Evolutionary conservation across 2,888 invertebrate genomes (phyloP).

Genomic region (Leptogaster cylindrica): DNA sequence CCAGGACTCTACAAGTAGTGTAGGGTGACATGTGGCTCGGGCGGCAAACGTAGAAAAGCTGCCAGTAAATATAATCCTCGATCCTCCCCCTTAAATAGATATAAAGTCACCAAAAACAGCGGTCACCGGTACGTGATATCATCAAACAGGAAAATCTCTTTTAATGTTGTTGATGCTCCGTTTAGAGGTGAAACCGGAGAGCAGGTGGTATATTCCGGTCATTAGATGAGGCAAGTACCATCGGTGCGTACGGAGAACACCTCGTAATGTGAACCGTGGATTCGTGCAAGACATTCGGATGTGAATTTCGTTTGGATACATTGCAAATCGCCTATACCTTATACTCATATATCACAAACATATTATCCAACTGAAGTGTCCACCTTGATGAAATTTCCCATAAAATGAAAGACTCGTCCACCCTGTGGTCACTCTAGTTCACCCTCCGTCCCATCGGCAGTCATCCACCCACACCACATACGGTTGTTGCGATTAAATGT

Average conservation of each 20-base stretch:
- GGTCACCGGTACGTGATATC: constrained; percentile 36
- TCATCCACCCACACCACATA: too few relatives aligned
- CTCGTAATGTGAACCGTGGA: neutral
- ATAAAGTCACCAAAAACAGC: constrained; percentile 37
- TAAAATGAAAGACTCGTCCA: constrained; percentile 11
- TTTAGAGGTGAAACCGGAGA: constrained; percentile 17
- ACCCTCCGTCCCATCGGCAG: too few relatives aligned
- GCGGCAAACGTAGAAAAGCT: neutral
- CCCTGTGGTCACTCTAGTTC: constrained; percentile 8
- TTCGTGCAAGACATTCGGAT: neutral
- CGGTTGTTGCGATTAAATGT: neutral
- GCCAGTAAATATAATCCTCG: constrained; percentile 20
- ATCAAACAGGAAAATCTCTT: constrained; percentile 35
- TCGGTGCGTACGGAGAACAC: constrained; percentile 16
- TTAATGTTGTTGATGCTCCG: constrained; percentile 27
- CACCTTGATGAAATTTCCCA: constrained; percentile 16
- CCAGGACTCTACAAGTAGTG: constrained; percentile 25
- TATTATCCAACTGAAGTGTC: constrained; percentile 13
- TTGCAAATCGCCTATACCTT: constrained; percentile 4
- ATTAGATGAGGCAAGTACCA: constrained; percentile 26
- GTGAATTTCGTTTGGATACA: neutral
- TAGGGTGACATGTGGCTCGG: constrained; percentile 14
- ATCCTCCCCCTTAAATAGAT: neutral
- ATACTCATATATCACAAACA: constrained; percentile 15
- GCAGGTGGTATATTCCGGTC: constrained; percentile 32